Percentiles rank a stretch among this genome's conserved stretches.
These are phyloP conservation scores for Parotia lawesii DNA, from an alignment of 2,113 vertebrate genomes.

Conservation along the genomic window DNA sequence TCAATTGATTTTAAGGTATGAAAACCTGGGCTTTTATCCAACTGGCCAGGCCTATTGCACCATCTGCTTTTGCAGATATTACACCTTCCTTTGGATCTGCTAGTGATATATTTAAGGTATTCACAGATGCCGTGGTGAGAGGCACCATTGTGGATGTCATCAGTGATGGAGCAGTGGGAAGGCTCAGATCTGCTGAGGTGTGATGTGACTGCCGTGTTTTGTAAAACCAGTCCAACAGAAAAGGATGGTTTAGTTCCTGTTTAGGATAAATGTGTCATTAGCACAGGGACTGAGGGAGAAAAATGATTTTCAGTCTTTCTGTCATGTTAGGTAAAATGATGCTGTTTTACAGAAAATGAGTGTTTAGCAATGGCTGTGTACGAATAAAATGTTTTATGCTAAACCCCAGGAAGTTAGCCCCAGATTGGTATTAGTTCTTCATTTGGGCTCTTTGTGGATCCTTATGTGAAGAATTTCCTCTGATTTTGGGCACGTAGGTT, in stretches of 20 bases:
- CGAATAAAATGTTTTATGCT: neutral
- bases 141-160: neutral
- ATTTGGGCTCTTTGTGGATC: neutral
- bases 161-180: neutral
- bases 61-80: slow-evolving; percentile 58
- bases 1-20: slow-evolving; percentile 49
- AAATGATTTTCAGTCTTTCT: neutral
- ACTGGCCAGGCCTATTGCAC: slow-evolving; percentile 34
- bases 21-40: slow-evolving; percentile 58
- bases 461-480: neutral
- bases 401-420: neutral
- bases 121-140: neutral
- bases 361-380: neutral
- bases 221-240: neutral
- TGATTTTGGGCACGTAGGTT: neutral
- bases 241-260: neutral
- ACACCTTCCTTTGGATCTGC: slow-evolving; percentile 38
- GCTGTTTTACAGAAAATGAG: neutral
- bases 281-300: neutral
- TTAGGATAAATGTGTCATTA: neutral
- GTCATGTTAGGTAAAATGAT: neutral
- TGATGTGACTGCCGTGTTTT: neutral
- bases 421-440: neutral
- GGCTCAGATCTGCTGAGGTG: neutral
- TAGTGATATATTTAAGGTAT: slow-evolving; percentile 11